Evolutionary conservation across 2,113 vertebrate genomes (phyloP).

Genomic region (Heterochromis multidens): DNA sequence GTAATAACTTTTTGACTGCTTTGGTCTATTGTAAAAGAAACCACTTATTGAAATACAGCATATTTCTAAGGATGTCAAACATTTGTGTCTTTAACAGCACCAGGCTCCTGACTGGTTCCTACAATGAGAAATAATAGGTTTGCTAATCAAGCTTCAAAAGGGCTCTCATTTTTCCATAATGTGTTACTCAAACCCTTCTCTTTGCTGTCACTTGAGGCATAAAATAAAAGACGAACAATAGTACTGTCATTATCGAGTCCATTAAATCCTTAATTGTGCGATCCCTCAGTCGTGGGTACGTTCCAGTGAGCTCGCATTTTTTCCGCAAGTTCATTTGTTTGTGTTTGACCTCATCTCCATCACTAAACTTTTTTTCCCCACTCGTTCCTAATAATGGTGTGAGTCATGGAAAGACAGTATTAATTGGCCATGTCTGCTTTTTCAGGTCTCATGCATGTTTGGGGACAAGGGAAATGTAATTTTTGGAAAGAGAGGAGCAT

Average conservation of each 20-base stretch:
- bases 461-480: neutral
- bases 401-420: neutral
- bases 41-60: neutral
- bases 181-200: neutral
- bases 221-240: slow-evolving; percentile 16
- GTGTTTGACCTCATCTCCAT: slow-evolving; percentile 15
- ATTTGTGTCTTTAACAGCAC: neutral
- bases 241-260: slow-evolving; percentile 53
- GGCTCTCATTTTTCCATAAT: neutral
- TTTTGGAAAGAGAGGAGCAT: neutral
- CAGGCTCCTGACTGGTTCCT: neutral
- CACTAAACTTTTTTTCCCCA: neutral
- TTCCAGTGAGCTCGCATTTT: slow-evolving; percentile 8
- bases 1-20: neutral
- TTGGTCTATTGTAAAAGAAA: neutral
- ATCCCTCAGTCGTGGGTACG: neutral
- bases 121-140: neutral
- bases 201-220: neutral
- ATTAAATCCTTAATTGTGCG: slow-evolving; percentile 64
- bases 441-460: neutral
- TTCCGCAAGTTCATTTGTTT: slow-evolving; percentile 7
- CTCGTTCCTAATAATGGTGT: slow-evolving; percentile 29
- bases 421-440: slow-evolving; percentile 38
- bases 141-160: neutral
- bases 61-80: neutral